Evolutionary conservation across 2,888 invertebrate species (phyloP).

Genomic region (Latrodectus elegans): DNA sequence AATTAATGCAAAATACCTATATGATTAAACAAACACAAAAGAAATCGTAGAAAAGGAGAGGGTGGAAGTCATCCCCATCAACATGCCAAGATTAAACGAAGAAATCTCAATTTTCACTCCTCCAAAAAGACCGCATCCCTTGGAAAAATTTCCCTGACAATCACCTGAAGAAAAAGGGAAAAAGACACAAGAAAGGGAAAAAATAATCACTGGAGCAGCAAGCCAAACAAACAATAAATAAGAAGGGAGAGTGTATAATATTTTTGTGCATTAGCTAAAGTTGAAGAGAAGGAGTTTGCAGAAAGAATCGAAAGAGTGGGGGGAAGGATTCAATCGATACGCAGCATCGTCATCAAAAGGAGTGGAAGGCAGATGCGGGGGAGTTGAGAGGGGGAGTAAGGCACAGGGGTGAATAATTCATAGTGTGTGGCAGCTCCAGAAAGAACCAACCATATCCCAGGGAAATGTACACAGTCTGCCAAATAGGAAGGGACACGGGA

Average conservation of each 20-base stretch:
- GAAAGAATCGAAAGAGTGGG: constrained; percentile 39
- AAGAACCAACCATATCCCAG: constrained; percentile 43
- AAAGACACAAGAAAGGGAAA: background rate
- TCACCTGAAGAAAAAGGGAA: constrained; percentile 18
- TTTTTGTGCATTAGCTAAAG: constrained; percentile 61
- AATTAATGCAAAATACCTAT: too few species aligned
- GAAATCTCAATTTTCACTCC: background rate
- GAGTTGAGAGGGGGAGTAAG: background rate
- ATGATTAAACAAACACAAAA: too few species aligned
- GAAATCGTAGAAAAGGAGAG: too few species aligned
- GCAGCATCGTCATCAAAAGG: constrained; percentile 54
- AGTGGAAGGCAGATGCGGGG: constrained; percentile 8
- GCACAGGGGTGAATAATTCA: constrained; percentile 64
- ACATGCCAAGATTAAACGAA: too few species aligned
- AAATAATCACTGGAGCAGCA: constrained; percentile 42
- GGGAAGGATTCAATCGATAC: constrained; percentile 37
- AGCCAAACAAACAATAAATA: constrained; percentile 31
- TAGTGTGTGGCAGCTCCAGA: constrained; percentile 51
- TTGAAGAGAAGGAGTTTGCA: constrained; percentile 55
- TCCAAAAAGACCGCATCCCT: background rate
- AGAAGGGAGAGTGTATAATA: constrained; percentile 44
- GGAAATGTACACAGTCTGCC: constrained; percentile 51
- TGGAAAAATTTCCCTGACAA: background rate
- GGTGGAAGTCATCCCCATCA: too few species aligned
- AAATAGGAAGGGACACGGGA: constrained; percentile 20